These are phyloP conservation scores for Cyprinodon diabolis DNA, from an alignment of 2,797 vertebrate species.

Conservation along the genomic window DNA sequence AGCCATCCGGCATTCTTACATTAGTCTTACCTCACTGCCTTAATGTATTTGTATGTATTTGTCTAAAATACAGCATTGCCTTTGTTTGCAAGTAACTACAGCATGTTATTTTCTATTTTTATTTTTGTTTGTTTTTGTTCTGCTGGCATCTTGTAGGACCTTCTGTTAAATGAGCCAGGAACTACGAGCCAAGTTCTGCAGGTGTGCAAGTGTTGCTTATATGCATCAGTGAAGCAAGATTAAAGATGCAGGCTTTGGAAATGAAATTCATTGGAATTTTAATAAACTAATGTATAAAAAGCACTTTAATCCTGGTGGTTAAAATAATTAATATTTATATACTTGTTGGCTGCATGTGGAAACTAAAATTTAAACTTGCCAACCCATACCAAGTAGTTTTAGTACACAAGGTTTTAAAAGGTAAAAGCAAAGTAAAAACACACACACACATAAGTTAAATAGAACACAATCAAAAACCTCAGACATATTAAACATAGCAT, in stretches of 20 bases:
- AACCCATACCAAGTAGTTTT: background rate
- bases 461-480: background rate
- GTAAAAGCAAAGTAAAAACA: background rate
- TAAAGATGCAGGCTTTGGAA: background rate
- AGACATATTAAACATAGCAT: too few relatives aligned
- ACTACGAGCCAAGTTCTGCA: background rate
- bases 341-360: background rate
- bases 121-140: constrained; percentile 9
- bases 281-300: background rate
- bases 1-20: constrained; percentile 49
- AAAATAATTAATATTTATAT: background rate
- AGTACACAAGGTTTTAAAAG: background rate
- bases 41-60: constrained; percentile 38
- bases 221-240: constrained; percentile 5
- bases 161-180: constrained; percentile 18
- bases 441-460: background rate
- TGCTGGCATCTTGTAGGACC: constrained; percentile 15
- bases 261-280: background rate
- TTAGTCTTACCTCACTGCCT: constrained; percentile 60
- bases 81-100: constrained; percentile 14
- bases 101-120: background rate
- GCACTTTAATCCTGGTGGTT: background rate
- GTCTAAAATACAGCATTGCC: constrained; percentile 25
- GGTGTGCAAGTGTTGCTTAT: constrained; percentile 14
- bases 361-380: background rate